Evolutionary conservation across 2,797 vertebrate genomes (phyloP), one percentile per base, ranked within the genome.

Genomic region (Cottoperca gobio): DNA sequence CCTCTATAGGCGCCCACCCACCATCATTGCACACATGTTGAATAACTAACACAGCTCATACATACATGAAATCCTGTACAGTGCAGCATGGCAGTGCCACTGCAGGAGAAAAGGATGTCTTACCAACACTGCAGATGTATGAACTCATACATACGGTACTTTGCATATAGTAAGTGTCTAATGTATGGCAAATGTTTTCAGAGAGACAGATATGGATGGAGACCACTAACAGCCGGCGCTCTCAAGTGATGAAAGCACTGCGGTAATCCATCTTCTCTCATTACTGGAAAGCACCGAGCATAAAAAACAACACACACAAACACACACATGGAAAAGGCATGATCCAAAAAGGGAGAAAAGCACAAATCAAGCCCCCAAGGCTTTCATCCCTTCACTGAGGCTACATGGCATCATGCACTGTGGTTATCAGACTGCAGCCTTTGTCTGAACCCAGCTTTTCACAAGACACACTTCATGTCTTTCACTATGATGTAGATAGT

Each of bases 351-450:
- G 37, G 37, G 35, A 74, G 52, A 55, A 19, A 40, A 45, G 78
- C 84, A 70, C 84, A 87, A 85, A 90, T 89, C 81, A 86, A 76
- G 31, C 79, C 80, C 82, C 88, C 0, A 11, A 67, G 83, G 86
- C 52, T 74, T 84, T 76, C 74, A 62, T 55, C 67, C 53, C 39
- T 19, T 76, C 21, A 21, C 59, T 31, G 62, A 43, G 67, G 83
- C 79, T 61, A 1, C 73, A 48, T 14, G 71, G 43, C 70, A 84
- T 21, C 4, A 8, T 24, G 31, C 55, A 54, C 50, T 40, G 35
- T 13, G 33, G 24, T 43, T 35, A 63, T 84, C 53, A 55, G 16
- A 49, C 67, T 7, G 28, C 61, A 66, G 70, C 55, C 39, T 24
- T 17, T 13, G 1, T 21, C 58, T 73, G 64, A 81, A 71, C 40